Evolutionary conservation across 2,113 vertebrate species (phyloP).

Genomic region (Eublepharis macularius): DNA sequence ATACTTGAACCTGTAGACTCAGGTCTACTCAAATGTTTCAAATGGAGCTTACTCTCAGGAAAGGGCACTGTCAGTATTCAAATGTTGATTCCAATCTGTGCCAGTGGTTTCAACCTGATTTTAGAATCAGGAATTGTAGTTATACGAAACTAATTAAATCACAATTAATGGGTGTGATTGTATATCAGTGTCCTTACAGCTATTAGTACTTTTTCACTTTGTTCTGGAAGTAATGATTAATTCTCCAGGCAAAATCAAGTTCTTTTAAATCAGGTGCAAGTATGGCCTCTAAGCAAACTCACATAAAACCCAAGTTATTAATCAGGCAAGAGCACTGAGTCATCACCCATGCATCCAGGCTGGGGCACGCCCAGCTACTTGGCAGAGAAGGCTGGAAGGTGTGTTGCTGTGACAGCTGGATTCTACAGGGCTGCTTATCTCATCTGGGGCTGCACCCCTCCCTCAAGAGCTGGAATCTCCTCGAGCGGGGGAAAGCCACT

Average conservation of each 20-base stretch:
- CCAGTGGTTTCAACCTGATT: too few relatives aligned
- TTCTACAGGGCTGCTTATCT: conserved; percentile 4
- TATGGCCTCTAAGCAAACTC: not conserved
- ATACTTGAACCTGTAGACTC: too few relatives aligned
- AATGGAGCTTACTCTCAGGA: too few relatives aligned
- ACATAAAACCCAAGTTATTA: not conserved
- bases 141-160: not conserved
- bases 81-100: not conserved
- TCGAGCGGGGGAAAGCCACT: not conserved
- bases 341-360: conserved; percentile 24
- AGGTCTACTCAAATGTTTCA: too few relatives aligned
- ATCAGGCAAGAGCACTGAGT: conserved; percentile 34
- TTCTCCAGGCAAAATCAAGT: conserved; percentile 39
- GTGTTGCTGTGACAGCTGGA: not conserved
- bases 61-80: not conserved
- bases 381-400: conserved; percentile 14
- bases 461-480: not conserved
- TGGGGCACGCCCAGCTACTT: conserved; percentile 45
- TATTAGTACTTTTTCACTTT: not conserved
- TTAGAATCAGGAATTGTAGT: not conserved
- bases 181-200: not conserved
- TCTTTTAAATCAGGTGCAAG: not conserved
- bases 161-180: not conserved
- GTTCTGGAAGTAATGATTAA: not conserved
- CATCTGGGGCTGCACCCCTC: not conserved